Conservation (phyloP, 2,888 invertebrate genomes). For the Lacanobia oleracea region DNA sequence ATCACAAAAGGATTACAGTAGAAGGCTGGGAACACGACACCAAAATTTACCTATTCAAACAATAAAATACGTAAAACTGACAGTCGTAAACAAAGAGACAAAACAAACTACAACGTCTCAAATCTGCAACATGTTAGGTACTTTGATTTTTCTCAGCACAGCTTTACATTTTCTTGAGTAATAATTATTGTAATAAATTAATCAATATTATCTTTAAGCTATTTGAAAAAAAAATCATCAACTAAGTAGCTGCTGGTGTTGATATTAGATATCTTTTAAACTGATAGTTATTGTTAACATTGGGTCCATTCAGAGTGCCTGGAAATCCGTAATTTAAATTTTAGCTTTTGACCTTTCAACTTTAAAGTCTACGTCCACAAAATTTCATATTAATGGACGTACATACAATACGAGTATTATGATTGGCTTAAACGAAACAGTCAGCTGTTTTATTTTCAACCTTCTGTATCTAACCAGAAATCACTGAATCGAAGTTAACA, state of each 20-base stretch:
- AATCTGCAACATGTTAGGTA: neutral
- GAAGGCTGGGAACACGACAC: neutral
- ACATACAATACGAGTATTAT: neutral
- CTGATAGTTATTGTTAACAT: neutral
- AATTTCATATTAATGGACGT: neutral
- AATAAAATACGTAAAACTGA: neutral
- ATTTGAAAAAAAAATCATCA: neutral
- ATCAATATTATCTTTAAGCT: neutral
- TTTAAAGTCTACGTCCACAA: neutral
- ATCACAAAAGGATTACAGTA: neutral
- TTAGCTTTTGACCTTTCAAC: neutral
- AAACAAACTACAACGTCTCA: neutral
- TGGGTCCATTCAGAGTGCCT: neutral
- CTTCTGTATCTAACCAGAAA: neutral
- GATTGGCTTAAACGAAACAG: neutral
- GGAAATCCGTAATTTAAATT: neutral
- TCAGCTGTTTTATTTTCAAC: neutral
- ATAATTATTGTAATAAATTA: neutral
- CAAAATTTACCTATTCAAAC: neutral
- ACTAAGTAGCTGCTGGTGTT: neutral
- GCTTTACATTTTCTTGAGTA: neutral
- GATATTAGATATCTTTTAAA: neutral
- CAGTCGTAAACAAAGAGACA: neutral
- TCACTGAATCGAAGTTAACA: neutral
- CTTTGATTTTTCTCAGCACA: neutral